These are phyloP conservation scores for Erinaceus europaeus DNA, from an alignment of 2,113 vertebrate genomes.

Conservation along the genomic window DNA sequence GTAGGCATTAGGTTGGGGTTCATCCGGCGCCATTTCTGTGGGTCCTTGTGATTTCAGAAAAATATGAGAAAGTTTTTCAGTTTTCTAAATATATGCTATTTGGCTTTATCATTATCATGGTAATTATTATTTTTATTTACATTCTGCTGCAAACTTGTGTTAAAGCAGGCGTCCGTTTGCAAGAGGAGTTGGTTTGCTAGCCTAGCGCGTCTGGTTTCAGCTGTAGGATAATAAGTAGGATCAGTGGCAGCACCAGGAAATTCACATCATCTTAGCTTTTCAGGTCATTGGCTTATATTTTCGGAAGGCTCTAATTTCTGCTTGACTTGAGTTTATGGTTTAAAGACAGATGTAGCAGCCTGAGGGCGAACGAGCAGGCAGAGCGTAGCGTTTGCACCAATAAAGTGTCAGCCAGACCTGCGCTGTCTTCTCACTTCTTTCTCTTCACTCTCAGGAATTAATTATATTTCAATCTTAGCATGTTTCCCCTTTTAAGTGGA, in stretches of 20 bases:
- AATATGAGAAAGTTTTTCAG: not conserved
- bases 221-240: not conserved
- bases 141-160: no score
- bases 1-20: conserved; percentile 78
- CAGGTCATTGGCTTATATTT: not conserved
- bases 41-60: conserved; percentile 21
- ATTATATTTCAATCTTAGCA: no score
- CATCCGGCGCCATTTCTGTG: not conserved
- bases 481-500: no score
- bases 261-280: conserved; percentile 7
- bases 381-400: no score
- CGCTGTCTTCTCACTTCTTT: no score
- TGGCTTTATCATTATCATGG: no score
- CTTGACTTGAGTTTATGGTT: not conserved
- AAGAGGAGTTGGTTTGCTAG: not conserved
- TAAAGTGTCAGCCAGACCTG: no score
- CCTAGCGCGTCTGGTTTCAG: not conserved
- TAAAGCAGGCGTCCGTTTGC: no score
- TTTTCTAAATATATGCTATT: conserved; percentile 26
- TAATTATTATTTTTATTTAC: no score
- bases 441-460: no score
- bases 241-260: not conserved
- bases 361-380: no score
- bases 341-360: not conserved
- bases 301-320: not conserved